phyloP scores from a whole-genome alignment of 2,888 invertebrate species.

The Lamellibrachia satsuma region DNA sequence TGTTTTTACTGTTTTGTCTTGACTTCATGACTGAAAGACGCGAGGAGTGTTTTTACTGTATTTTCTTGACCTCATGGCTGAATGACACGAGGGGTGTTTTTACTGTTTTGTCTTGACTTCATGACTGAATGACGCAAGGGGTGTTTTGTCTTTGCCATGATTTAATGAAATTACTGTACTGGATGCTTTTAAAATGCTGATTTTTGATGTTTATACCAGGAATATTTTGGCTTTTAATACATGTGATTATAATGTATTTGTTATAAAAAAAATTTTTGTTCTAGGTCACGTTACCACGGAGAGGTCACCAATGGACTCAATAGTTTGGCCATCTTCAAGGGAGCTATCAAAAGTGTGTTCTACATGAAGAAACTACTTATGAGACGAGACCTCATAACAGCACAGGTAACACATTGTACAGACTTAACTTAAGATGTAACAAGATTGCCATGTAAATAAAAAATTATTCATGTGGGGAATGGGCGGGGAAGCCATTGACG shows the following conservation, averaged over 20 bases:
- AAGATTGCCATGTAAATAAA: background rate
- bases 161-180: background rate
- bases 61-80: background rate
- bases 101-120: too few relatives aligned
- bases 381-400: constrained; percentile 71
- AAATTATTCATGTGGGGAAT: too few relatives aligned
- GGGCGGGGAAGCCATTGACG: too few relatives aligned
- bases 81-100: too few relatives aligned
- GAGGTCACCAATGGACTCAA: constrained; percentile 75
- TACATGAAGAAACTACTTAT: constrained; percentile 75
- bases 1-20: too few relatives aligned
- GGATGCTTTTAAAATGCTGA: background rate
- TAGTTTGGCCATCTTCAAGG: constrained; percentile 66
- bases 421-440: too few relatives aligned
- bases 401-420: constrained; percentile 68
- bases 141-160: background rate
- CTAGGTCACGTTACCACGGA: constrained; percentile 73
- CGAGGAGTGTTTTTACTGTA: background rate
- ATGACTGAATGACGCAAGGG: background rate
- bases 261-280: constrained; percentile 17
- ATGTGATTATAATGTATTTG: background rate
- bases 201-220: background rate
- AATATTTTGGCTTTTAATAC: background rate
- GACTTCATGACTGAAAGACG: background rate
- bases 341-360: constrained; percentile 70